These are phyloP conservation scores for Parnassius orleans DNA, from an alignment of 2,888 invertebrate species.

Conservation along the genomic window DNA sequence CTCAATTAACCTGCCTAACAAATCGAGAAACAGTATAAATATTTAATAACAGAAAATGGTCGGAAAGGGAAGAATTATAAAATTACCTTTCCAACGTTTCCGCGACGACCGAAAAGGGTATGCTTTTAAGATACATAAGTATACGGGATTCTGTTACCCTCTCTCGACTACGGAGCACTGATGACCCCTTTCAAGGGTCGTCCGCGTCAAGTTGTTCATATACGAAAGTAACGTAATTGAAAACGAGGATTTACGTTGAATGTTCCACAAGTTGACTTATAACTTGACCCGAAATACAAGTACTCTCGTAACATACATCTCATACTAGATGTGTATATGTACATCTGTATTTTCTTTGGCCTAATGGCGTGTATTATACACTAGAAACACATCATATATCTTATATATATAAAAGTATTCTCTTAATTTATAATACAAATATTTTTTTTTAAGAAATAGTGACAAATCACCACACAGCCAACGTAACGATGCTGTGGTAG, in stretches of 20 bases:
- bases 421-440: too few species aligned
- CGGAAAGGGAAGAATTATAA: slow-evolving; percentile 76
- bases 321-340: too few species aligned
- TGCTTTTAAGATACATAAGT: slow-evolving; percentile 59
- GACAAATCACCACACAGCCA: too few species aligned
- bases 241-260: slow-evolving; percentile 10
- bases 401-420: too few species aligned
- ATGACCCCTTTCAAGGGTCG: slow-evolving; percentile 56
- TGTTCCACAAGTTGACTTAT: not conserved
- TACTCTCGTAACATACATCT: too few species aligned
- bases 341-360: too few species aligned
- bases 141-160: slow-evolving; percentile 44
- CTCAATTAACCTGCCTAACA: slow-evolving; percentile 60
- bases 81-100: slow-evolving; percentile 72
- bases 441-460: too few species aligned
- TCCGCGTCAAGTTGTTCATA: slow-evolving; percentile 36
- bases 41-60: slow-evolving; percentile 72
- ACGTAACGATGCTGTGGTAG: too few species aligned
- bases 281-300: not conserved
- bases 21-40: slow-evolving; percentile 66
- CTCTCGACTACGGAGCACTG: slow-evolving; percentile 28
- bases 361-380: too few species aligned
- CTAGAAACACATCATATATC: too few species aligned
- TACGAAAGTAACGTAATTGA: slow-evolving; percentile 16
- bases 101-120: slow-evolving; percentile 62